These are phyloP conservation scores for Threskiornis aethiopicus DNA, from an alignment of 2,797 vertebrate genomes.

Conservation along the genomic window DNA sequence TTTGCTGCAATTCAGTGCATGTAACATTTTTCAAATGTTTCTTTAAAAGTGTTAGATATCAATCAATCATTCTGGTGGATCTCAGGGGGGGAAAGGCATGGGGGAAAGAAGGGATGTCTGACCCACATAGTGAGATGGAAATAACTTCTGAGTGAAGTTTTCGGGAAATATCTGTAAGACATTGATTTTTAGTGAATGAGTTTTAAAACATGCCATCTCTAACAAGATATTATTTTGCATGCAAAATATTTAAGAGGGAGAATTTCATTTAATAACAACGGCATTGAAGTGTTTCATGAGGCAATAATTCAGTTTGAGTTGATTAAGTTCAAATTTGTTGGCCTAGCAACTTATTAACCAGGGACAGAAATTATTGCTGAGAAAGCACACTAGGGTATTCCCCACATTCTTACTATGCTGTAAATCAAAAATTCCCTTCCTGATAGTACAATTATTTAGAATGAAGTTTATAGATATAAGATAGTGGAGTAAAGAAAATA, in stretches of 20 bases:
- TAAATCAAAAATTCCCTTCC: neutral
- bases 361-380: neutral
- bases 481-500: neutral
- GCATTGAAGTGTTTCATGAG: neutral
- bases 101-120: neutral
- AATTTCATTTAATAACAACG: conserved; percentile 23
- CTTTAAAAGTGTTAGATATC: neutral
- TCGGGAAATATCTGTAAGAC: neutral
- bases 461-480: neutral
- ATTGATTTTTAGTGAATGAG: neutral
- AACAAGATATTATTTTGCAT: neutral
- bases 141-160: neutral
- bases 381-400: neutral
- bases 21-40: neutral
- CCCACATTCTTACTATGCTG: neutral
- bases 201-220: neutral
- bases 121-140: neutral
- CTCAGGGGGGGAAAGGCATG: neutral
- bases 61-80: neutral
- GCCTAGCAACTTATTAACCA: neutral
- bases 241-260: conserved; percentile 1
- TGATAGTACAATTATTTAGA: neutral
- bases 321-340: conserved; percentile 7
- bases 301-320: conserved; percentile 15
- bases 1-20: neutral